Evolutionary conservation across 2,113 vertebrate genomes (phyloP).

Genomic region (Macrotis lagotis): DNA sequence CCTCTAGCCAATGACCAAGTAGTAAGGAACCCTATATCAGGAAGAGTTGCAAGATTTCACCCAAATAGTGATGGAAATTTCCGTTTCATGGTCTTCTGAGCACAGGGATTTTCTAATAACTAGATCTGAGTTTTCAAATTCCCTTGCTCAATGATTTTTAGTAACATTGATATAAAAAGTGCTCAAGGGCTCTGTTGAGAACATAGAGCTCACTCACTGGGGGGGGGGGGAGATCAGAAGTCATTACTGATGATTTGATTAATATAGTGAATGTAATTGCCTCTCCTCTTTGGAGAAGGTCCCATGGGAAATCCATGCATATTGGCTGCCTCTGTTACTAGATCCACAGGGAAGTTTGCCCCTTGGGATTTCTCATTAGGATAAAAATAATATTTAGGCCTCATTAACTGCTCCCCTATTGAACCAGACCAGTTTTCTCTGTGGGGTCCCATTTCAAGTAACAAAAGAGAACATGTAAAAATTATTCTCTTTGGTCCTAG

Average conservation of each 20-base stretch:
- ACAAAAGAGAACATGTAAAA: background rate
- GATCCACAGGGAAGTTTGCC: background rate
- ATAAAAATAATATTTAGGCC: slow-evolving; percentile 14
- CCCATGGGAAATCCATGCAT: background rate
- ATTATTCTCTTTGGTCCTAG: background rate
- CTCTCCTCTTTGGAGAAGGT: slow-evolving; percentile 19
- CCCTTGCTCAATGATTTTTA: background rate
- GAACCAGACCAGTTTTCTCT: slow-evolving; percentile 20
- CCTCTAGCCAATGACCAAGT: background rate
- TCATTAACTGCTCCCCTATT: slow-evolving; percentile 22
- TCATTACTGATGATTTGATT: background rate
- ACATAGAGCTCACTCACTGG: background rate
- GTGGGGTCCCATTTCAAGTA: slow-evolving; percentile 15
- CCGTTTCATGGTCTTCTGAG: background rate
- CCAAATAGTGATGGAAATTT: slow-evolving; percentile 43
- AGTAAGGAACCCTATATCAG: background rate
- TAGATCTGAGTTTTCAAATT: background rate
- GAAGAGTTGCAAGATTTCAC: background rate
- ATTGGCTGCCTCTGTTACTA: background rate
- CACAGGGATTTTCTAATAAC: slow-evolving; percentile 4
- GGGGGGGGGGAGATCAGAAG: background rate
- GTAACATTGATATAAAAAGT: background rate
- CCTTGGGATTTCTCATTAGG: background rate
- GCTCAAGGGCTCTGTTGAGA: background rate
- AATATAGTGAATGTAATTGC: slow-evolving; percentile 2